These are phyloP conservation scores for Siphlonurus alternatus DNA, from an alignment of 2,888 invertebrate species.

Conservation along the genomic window DNA sequence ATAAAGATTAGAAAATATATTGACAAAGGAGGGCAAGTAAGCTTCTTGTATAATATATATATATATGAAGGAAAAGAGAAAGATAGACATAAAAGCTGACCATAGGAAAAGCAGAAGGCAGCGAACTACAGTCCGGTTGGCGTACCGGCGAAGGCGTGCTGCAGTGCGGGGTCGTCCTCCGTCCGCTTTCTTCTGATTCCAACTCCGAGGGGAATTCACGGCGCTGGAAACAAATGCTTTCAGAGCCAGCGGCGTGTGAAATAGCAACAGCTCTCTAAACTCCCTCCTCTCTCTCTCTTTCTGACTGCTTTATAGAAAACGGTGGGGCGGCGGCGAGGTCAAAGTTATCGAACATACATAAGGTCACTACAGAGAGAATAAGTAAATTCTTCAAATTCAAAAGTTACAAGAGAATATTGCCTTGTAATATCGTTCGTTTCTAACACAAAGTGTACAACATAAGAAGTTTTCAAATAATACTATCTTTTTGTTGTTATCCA, in stretches of 20 bases:
- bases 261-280: not conserved
- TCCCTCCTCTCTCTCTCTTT: too few species aligned
- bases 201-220: not conserved
- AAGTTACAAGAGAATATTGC: not conserved
- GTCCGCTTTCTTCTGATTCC: not conserved
- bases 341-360: not conserved
- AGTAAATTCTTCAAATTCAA: not conserved
- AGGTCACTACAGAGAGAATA: not conserved
- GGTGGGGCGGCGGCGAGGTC: not conserved
- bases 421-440: not conserved
- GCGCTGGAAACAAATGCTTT: slow-evolving; percentile 2
- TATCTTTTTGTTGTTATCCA: not conserved
- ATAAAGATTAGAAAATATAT: too few species aligned
- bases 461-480: not conserved
- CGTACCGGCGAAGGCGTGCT: too few species aligned
- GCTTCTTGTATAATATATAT: too few species aligned
- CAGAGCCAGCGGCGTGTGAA: slow-evolving; percentile 1
- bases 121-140: too few species aligned
- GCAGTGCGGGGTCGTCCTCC: too few species aligned
- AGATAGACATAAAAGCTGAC: not conserved
- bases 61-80: too few species aligned
- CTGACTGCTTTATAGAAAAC: too few species aligned
- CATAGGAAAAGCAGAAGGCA: not conserved
- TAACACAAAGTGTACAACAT: too few species aligned
- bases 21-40: too few species aligned